These are phyloP conservation scores for Zaprionus obscuricornis DNA, from an alignment of 2,888 invertebrate genomes.

Conservation along the genomic window DNA sequence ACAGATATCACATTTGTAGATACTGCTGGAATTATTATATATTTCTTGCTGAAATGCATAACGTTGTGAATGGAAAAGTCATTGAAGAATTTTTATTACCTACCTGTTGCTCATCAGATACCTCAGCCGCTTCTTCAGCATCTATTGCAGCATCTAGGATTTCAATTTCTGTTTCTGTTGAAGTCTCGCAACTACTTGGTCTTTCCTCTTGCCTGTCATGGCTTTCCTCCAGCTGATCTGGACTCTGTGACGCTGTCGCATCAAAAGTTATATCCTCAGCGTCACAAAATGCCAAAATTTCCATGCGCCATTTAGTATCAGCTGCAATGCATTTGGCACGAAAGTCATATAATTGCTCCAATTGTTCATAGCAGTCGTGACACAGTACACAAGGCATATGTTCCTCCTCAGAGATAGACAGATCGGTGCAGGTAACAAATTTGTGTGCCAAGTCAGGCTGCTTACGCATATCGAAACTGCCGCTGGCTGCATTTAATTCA, in stretches of 20 bases:
- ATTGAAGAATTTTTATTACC: too few relatives aligned
- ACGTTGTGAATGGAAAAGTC: too few relatives aligned
- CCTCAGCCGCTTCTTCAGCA: too few relatives aligned
- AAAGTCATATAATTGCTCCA: constrained; percentile 46
- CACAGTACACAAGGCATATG: constrained; percentile 52
- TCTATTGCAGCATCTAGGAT: too few relatives aligned
- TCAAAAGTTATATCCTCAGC: background rate
- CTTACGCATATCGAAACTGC: constrained; percentile 49
- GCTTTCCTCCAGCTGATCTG: background rate
- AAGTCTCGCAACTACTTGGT: too few relatives aligned
- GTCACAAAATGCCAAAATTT: constrained; percentile 37
- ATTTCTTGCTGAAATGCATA: too few relatives aligned
- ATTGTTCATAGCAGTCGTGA: constrained; percentile 36
- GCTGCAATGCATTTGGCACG: constrained; percentile 52
- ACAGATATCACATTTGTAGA: constrained; percentile 58
- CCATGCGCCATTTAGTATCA: constrained; percentile 54
- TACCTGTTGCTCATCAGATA: too few relatives aligned
- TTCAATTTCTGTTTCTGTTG: too few relatives aligned
- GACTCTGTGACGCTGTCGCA: background rate
- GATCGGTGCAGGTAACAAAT: constrained; percentile 61
- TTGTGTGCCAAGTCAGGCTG: constrained; percentile 61
- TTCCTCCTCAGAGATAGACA: constrained; percentile 39
- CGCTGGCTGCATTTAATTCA: constrained; percentile 6
- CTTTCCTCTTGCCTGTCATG: too few relatives aligned
- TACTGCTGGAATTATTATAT: too few relatives aligned